Conservation (phyloP, 2,797 vertebrate species). For the Dryobates pubescens region DNA sequence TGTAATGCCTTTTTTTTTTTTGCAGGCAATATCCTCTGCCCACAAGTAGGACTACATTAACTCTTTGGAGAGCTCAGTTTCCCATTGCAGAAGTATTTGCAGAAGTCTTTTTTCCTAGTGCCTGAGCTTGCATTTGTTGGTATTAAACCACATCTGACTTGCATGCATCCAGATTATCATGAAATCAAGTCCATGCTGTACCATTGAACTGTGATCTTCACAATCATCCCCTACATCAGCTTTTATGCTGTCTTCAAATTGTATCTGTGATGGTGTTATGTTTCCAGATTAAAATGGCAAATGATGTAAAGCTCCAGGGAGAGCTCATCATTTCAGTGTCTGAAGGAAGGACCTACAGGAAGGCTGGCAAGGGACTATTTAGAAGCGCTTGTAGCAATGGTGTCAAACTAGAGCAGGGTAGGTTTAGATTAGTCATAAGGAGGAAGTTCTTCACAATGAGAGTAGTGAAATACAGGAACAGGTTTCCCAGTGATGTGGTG, state of each 20-base stretch:
- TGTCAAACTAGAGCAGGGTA: no score
- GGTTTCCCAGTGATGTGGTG: no score
- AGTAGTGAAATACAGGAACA: no score
- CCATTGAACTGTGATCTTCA: background rate
- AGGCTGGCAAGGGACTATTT: no score
- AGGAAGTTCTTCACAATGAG: no score
- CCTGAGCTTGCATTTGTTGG: background rate
- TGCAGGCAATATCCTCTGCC: background rate
- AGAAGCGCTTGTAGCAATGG: no score
- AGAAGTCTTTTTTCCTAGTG: background rate
- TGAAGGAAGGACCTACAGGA: no score
- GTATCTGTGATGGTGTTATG: conserved; percentile 5
- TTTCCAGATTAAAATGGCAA: conserved; percentile 6
- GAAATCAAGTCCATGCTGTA: background rate
- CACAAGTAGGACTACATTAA: background rate
- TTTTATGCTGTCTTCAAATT: conserved; percentile 1
- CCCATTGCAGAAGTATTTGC: background rate
- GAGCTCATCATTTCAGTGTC: no score
- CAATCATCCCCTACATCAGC: background rate
- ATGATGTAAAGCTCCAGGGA: background rate
- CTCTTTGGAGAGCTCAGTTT: background rate
- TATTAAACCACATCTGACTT: background rate
- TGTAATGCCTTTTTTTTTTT: background rate
- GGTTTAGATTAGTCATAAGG: no score
- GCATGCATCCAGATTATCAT: background rate